These are phyloP conservation scores for Parnassius apollo DNA, from an alignment of 2,888 invertebrate species.

Conservation along the genomic window DNA sequence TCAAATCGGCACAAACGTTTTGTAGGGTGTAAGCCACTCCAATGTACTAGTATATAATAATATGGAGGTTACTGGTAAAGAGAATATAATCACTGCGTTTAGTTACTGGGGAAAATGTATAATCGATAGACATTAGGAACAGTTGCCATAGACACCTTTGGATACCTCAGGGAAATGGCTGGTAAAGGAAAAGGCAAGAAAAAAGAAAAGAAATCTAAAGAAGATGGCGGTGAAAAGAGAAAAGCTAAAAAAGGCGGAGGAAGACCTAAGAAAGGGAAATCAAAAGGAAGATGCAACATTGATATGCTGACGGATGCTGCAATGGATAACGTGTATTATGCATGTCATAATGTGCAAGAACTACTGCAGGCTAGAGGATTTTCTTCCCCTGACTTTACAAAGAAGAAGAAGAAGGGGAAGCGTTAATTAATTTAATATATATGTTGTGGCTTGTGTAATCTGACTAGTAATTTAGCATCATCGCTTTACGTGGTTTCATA, in stretches of 20 bases:
- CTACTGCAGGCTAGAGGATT: conserved; percentile 92
- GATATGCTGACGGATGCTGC: conserved; percentile 94
- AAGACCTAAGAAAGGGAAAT: conserved; percentile 78
- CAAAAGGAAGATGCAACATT: conserved; percentile 85
- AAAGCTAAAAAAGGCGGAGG: conserved; percentile 73
- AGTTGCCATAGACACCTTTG: conserved; percentile 10
- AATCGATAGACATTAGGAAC: conserved; percentile 36
- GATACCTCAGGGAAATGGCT: conserved; percentile 42
- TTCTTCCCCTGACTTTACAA: conserved; percentile 92
- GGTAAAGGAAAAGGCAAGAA: conserved; percentile 68
- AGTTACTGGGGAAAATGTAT: conserved; percentile 28
- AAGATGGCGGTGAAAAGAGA: conserved; percentile 64
- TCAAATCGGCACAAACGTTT: no score
- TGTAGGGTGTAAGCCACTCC: no score
- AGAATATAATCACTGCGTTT: no score
- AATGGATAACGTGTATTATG: conserved; percentile 96
- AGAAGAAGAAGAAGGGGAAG: conserved; percentile 92
- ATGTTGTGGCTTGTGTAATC: background rate
- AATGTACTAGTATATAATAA: no score
- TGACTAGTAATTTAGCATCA: background rate
- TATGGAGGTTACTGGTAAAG: no score
- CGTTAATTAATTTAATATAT: conserved; percentile 43
- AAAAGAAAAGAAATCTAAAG: conserved; percentile 80
- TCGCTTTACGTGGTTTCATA: background rate
- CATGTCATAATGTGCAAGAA: conserved; percentile 96